Evolutionary conservation across 2,113 vertebrate genomes (phyloP), one percentile per base, ranked within the genome.

Genomic region (Nesoenas mayeri): DNA sequence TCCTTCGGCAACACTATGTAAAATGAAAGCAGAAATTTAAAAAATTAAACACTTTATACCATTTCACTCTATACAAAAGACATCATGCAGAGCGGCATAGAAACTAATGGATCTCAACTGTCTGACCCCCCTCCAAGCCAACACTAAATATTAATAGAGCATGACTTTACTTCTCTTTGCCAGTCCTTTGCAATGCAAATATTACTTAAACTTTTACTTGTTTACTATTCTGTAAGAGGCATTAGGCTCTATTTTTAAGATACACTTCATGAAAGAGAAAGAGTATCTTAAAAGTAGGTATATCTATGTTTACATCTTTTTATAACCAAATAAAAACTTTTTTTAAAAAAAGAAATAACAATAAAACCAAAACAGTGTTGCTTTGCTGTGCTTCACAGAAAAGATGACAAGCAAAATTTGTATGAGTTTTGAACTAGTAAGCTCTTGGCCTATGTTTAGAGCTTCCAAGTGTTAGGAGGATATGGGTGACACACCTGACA

Each of bases 1-100:
- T 95, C 97, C 97, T 69, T 98, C 97, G 56, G 96, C 97, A 64
- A 96, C 97, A 66, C 99, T 99, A 90, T 18, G 61, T 32, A 95
- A 95, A 91, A 96, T 21, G 83, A 93, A 80, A 57, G 29, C 7
- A 69, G 32, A 57, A 67, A 26, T 79, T 32, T 0, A 3, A 50
- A 48, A 57, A 74, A n/a, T n/a, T 54, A 69, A 77, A 26, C 44
- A 24, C 21, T 62, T 79, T 62, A 50, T 21, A 85, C 5, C 9
- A 42, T 26, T 87, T 74, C 32, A 16, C 67, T 74, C 42, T 29
- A 6, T 8, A 71, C 5, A 47, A 36, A 42, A 79, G 19, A 53
- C 10, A 15, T 70, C 29, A 60, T 1, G 12, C 20, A 93, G n/a
- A 86, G 10, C 53, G 83, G 29, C 51, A 67, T 1, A 79, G 31